Base-by-base conservation (phyloP, 2,888 invertebrate genomes). In the Stegophylla sp. region DNA sequence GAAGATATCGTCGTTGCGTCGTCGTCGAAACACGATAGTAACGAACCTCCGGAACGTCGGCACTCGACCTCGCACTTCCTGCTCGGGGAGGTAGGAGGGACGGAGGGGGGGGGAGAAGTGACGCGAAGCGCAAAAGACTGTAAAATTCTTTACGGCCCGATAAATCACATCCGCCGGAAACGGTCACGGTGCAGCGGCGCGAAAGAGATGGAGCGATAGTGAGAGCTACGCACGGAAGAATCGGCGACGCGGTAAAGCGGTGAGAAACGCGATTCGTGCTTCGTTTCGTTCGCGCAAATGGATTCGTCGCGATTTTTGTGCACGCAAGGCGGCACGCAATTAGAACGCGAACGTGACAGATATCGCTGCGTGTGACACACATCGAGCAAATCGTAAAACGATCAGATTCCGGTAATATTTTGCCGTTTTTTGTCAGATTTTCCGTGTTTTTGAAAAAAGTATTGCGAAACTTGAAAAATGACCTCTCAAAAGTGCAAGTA, bases 131-230 rank as follows among this genome's bases (percentile, higher is more conserved):
- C 79, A 79, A 79, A 79, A 79, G 61, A 79, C 79, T 71, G 69
- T 69, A 61, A 69, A 69, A 69, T 71, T 79, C 51, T 79, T 79
- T 79, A 79, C 79, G 79, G 79, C 51, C 79, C 79, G 61, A 79
- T 79, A 79, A 51, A 79, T 79, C 79, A 71, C 79, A 63, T 79
- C 79, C 79, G 79, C 79, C 79, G 79, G 79, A 79, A 79, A 79
- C 79, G 71, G 79, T 79, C 71, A 79, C 71, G 79, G 79, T 71
- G n/a, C 13, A 3, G 17, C n/a, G 5, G 17, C 23, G 45, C 45
- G n/a, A 41, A 53, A 69, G 28, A 20, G 3, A 45, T 20, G 4
- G 56, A 1, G 23, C 34, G 34, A 45, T 20, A 13, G 56, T 1
- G 23, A 53, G 53, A 34, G 23, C 15, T 53, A 64, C 51, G 64